These are phyloP conservation scores for Kradibia gibbosae DNA, from an alignment of 1,140 invertebrate genomes.

Conservation along the genomic window DNA sequence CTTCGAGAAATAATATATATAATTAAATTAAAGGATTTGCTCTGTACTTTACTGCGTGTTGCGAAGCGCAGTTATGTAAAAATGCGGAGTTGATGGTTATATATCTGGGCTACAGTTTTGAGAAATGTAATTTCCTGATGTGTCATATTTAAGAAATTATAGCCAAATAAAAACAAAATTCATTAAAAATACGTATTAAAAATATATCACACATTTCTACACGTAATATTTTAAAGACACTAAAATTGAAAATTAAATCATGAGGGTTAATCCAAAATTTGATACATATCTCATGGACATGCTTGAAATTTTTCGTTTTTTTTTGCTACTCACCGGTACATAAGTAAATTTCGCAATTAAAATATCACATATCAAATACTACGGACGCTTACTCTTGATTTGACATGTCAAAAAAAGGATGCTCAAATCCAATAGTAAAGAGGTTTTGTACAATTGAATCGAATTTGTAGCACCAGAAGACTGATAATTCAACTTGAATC, in stretches of 20 bases:
- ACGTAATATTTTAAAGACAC: too few species aligned
- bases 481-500: constrained; percentile 44
- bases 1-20: constrained; percentile 22
- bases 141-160: constrained; percentile 32
- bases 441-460: constrained; percentile 28
- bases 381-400: background rate
- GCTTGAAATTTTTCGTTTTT: background rate
- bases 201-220: too few species aligned
- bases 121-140: constrained; percentile 11
- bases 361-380: background rate
- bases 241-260: too few species aligned
- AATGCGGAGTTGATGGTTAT: constrained; percentile 37
- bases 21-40: constrained; percentile 34
- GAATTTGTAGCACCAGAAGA: constrained; percentile 48
- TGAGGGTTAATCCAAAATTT: too few species aligned
- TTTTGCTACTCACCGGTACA: background rate
- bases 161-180: background rate
- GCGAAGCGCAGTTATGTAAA: constrained; percentile 39
- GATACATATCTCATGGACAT: background rate
- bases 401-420: constrained; percentile 5
- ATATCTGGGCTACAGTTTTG: constrained; percentile 31
- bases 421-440: background rate
- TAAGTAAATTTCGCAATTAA: constrained; percentile 4
- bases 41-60: constrained; percentile 17
- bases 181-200: too few species aligned